A percentile compares a stretch with the other conserved stretches of the same genome.
Evolutionary conservation across 2,888 invertebrate species (phyloP).

Genomic region (Unio delphinus): DNA sequence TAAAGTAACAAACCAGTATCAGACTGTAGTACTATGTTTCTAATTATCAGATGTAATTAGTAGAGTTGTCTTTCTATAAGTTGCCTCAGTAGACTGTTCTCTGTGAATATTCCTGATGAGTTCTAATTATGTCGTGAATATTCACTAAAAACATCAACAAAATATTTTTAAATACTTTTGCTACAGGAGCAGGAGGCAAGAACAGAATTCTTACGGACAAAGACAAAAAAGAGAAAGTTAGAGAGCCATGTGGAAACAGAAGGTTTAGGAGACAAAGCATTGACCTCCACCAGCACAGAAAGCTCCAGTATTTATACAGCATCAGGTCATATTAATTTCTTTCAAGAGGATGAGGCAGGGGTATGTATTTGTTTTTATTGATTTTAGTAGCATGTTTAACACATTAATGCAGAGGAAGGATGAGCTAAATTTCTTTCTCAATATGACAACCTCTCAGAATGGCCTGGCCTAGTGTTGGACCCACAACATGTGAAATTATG

Average conservation of each 20-base stretch:
- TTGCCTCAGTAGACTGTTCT: neutral
- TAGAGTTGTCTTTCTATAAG: too few species aligned
- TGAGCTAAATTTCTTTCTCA: too few species aligned
- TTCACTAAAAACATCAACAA: neutral
- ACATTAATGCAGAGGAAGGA: too few species aligned
- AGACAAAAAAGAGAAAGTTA: constrained; percentile 69
- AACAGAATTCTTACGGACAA: constrained; percentile 80
- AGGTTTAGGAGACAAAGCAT: neutral
- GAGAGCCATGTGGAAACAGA: neutral
- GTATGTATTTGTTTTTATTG: constrained; percentile 39
- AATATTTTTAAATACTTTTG: constrained; percentile 1
- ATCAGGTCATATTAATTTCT: constrained; percentile 84
- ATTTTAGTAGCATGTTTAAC: too few species aligned
- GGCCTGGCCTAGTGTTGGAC: too few species aligned
- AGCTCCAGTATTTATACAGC: constrained; percentile 21
- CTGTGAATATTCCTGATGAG: neutral
- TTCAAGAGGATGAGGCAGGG: constrained; percentile 84
- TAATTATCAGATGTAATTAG: too few species aligned
- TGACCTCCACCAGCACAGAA: constrained; percentile 32
- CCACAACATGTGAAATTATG: too few species aligned
- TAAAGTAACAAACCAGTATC: too few species aligned
- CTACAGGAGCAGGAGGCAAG: constrained; percentile 87
- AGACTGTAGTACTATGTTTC: too few species aligned
- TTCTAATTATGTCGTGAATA: neutral
- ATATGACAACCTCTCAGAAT: too few species aligned